These are phyloP conservation scores for Alosa alosa DNA, from an alignment of 2,113 vertebrate genomes.

Conservation along the genomic window DNA sequence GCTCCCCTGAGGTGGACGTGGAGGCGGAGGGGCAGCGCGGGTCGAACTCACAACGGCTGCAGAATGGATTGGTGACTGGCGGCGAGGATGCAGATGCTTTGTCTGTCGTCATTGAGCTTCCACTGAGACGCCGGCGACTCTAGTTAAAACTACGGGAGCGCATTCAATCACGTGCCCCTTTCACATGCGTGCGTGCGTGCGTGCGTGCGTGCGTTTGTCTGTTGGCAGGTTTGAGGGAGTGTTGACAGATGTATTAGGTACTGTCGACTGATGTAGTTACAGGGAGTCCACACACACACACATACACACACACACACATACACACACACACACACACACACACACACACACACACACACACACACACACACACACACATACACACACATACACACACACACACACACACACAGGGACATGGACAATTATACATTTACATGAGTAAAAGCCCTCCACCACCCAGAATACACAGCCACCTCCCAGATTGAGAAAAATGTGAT, in stretches of 20 bases:
- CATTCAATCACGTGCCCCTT: too few relatives aligned
- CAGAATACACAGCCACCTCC: constrained; percentile 41
- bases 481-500: constrained; percentile 45
- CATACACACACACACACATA: background rate
- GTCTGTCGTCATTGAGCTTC: background rate
- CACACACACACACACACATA: background rate
- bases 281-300: too few relatives aligned
- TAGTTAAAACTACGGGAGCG: too few relatives aligned
- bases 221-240: too few relatives aligned
- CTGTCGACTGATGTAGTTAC: too few relatives aligned
- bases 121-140: too few relatives aligned
- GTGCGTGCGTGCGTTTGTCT: too few relatives aligned
- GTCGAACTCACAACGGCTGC: background rate
- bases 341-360: background rate
- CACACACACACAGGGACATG: background rate
- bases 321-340: background rate
- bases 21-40: background rate
- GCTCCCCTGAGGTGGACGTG: background rate
- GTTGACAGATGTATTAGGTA: too few relatives aligned
- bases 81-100: constrained; percentile 17
- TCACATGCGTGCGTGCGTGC: too few relatives aligned
- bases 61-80: background rate
- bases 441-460: constrained; percentile 30
- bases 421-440: constrained; percentile 29
- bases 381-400: background rate